Evolutionary conservation across 2,888 invertebrate genomes (phyloP), one percentile per base, ranked within the genome.

Genomic region (Carabus problematicus): DNA sequence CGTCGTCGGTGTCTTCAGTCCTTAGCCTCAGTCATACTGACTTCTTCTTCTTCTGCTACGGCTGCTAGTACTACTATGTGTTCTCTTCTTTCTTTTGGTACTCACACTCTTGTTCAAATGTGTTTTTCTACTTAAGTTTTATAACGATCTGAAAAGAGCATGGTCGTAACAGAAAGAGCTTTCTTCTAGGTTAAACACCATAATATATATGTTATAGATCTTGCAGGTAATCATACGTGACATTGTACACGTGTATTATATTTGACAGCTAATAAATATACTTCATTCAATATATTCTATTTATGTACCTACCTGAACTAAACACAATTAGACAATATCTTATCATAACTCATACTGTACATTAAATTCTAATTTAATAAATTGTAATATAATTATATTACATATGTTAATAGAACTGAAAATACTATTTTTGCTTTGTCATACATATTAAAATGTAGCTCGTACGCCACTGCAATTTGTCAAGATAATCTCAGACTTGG

Each of bases 401-500:
- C 40, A 56, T 14, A 14, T n/a, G n/a, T n/a, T 19, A 56, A n/a
- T 29, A 55, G 29, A 39, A 55, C 39, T 29, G 39, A 12, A 16
- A 39, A 8, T 41, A 56, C 40, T 56, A 41, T 11, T 45, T 45
- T 45, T 45, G 43, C 43, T 42, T 6, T 45, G n/a, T 12, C 14
- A 7, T 45, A 14, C 45, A 14, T 6, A 45, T 12, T 45, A 29
- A 29, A 29, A 29, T 45, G 45, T 14, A 42, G 12, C 16, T n/a
- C 16, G 59, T 41, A 39, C 56, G 56, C 29, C 56, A 76, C 72
- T 76, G 75, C 74, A 75, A 77, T 76, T 76, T 75, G 77, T 77
- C 73, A 64, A 73, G 74, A 72, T 75, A 74, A 74, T 73, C 75
- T 74, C 76, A 76, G 75, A 76, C 77, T 75, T 71, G 73, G 73